Evolutionary conservation across 2,888 invertebrate species (phyloP).

Genomic region (Exocentrus adspersus): DNA sequence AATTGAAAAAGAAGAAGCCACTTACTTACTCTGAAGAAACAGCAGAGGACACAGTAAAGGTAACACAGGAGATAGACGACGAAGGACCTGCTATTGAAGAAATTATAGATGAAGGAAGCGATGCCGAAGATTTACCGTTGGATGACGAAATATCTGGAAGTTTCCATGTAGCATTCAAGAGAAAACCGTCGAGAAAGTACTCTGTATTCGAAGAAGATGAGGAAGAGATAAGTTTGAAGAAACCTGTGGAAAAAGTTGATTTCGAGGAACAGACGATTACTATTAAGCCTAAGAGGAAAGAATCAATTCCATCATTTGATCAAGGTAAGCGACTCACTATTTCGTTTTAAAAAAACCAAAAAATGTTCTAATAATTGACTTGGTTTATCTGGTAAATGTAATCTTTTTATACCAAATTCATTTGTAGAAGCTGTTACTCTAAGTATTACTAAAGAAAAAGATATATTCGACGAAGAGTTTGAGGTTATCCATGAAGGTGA

Average conservation of each 20-base stretch:
- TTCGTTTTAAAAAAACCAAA: too few relatives aligned
- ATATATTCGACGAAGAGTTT: conserved; percentile 57
- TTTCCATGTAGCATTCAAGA: conserved; percentile 64
- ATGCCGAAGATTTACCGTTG: conserved; percentile 68
- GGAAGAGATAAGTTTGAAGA: conserved; percentile 69
- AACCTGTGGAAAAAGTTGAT: conserved; percentile 60
- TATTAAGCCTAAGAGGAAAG: conserved; percentile 76
- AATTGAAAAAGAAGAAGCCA: conserved; percentile 77
- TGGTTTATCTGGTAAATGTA: too few relatives aligned
- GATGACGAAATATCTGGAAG: conserved; percentile 68
- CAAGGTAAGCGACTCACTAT: too few relatives aligned
- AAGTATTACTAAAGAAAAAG: conserved; percentile 64
- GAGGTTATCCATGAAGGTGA: conserved; percentile 57
- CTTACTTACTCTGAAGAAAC: conserved; percentile 81
- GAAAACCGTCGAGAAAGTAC: conserved; percentile 65
- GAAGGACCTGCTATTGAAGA: conserved; percentile 72
- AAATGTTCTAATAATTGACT: too few relatives aligned
- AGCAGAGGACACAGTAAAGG: conserved; percentile 78
- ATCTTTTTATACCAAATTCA: too few relatives aligned
- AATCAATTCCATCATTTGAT: conserved; percentile 72
- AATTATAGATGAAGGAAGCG: conserved; percentile 72
- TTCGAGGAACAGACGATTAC: conserved; percentile 77
- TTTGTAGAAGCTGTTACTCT: conserved; percentile 62
- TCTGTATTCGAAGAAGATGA: conserved; percentile 72
- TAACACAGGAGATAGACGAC: conserved; percentile 73